Evolutionary conservation across 1,140 invertebrate genomes (phyloP), one percentile per base, ranked within the genome.

Genomic region (Bombus affinis): DNA sequence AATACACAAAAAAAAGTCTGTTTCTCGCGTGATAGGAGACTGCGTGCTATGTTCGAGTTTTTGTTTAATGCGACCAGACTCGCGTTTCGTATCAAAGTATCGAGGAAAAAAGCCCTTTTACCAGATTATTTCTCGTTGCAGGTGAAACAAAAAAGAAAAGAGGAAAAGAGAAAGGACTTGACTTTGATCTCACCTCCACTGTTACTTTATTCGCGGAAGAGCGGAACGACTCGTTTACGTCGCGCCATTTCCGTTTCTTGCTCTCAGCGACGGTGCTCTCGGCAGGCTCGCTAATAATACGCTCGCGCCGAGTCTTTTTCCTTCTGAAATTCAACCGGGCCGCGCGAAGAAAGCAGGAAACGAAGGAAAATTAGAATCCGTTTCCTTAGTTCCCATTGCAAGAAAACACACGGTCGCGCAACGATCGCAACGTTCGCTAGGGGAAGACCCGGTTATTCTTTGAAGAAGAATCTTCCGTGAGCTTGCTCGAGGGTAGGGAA

Each of bases 221-320:
- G 86, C 82, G 87, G 78, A 89, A 89, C 87, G 88, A 89, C 83
- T 86, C 86, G 83, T 86, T 74, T 81, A 78, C 73, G 80, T 72
- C 85, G 88, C 74, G 72, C 81, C 76, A 76, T 87, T 85, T 87
- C 79, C 76, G 81, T 79, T 89, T 86, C 89, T 86, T 88, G 81
- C 81, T 28, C 57, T 81, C 72, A 37, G 39, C 75, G 25, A 42
- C 71, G 37, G 37, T 66, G 77, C 86, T 73, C 75, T 32, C 81
- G 85, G 13, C 62, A 37, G n/a, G 47, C 68, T 80, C 32, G 57
- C 75, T 85, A 81, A 81, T 74, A 81, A 59, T 42, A 39, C 59
- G 75, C n/a, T 22, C 47, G 22, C 59, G 53, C 39, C 35, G 70
- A 22, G 71, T 35, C 35, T 72, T 35, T 75, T 53, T 32, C 66